Base-by-base conservation (phyloP, 2,888 invertebrate species). In the Melanchra persicariae region DNA sequence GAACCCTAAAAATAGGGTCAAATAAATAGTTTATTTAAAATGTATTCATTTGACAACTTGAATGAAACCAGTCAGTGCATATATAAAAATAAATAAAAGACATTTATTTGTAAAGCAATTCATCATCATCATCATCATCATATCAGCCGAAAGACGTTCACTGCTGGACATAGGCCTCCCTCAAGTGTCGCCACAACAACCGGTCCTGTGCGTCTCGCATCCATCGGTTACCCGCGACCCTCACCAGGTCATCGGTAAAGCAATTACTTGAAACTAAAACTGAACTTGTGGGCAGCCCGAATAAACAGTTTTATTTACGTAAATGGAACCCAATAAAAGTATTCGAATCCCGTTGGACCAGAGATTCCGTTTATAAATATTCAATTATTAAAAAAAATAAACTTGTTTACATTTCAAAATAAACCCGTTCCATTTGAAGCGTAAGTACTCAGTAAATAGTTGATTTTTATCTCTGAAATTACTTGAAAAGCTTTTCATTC, bases 381-480 rank as follows among this genome's bases (percentile, higher is more conserved):
- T 59, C 58, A 51, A 55, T 67, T 34, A 62, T 52, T 75, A 43
- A 34, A 69, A 69, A 60, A 30, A 62, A 74, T 52, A 40, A 51
- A 34, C 47, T 24, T 17, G 5, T 64, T 59, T 54, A 17, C 58
- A 22, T 54, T 61, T 52, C 55, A 40, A 55, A 64, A 40, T 22
- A 45, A 19, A 51, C 8, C 19, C 45, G 45, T 17, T 19, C 30
- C 26, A 57, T 73, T 74, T 58, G 9, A n/a, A 51, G 45, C 12
- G 22, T 17, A 52, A 67, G 57, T 57, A 57, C 57, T 37, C 37
- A 15, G 57, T 37, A 51, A 24, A 30, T 24, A 7, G 24, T 47
- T 43, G n/a, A n/a, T 30, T 61, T 65, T 40, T 43, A 15, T 72
- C 34, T 17, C 43, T 55, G 34, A 47, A 65, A 70, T 70, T 59